Evolutionary conservation across 2,113 vertebrate genomes (phyloP), one percentile per base, ranked within the genome.

Genomic region (Ginglymostoma cirratum): DNA sequence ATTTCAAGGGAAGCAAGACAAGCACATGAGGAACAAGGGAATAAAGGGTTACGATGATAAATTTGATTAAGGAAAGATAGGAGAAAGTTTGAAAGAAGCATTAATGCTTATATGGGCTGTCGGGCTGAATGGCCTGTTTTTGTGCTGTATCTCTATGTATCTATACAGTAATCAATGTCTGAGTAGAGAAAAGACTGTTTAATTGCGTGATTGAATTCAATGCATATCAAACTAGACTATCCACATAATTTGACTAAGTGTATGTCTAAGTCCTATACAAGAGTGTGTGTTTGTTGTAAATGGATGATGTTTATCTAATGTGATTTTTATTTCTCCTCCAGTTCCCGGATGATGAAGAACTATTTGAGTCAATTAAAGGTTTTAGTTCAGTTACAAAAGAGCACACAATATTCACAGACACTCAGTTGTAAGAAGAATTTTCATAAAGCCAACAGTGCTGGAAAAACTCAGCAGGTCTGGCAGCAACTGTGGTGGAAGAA

Each of bases 371-470:
- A 96, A 98, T 99, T 96, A 99, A 99, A 97, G 98, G 98, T 94
- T 98, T 99, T 97, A 99, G 98, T 97, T 99, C 98, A 0, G 98
- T 98, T 96, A 99, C 98, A 87, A 98, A 99, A 96, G 98, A 99
- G 94, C 99, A 98, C 85, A 98, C 98, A 86, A 97, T 98, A 5
- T 99, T 99, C 97, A 99, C 98, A 0, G 99, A 99, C 96, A 99
- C 99, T 93, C 98, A 99, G 93, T 97, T 99, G 96, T 99, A 97
- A 96, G 17, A 38, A 95, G 72, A 83, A 45, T 85, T 72, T 24
- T 67, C 30, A 61, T 17, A 55, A 61, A 61, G 55, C 8, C 12
- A 4, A 48, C 10, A 12, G 83, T 61, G 5, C 17, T 85, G 30
- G 61, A 14, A 15, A 61, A 61, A 1, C 55, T 61, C 55, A 61